These are phyloP conservation scores for Orientallactaga sibirica DNA, from an alignment of 2,797 vertebrate genomes.

Conservation along the genomic window DNA sequence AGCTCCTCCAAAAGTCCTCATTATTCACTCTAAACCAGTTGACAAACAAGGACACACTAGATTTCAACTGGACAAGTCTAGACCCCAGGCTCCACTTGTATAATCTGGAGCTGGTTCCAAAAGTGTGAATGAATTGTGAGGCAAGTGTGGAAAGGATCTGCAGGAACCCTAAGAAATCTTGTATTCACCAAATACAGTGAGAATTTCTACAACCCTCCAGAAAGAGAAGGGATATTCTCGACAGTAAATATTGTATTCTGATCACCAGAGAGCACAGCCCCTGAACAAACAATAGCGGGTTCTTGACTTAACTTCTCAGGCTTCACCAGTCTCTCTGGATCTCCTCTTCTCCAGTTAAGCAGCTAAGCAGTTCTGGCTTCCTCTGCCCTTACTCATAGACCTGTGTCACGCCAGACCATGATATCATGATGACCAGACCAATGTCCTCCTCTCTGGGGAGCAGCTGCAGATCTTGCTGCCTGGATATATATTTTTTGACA, in stretches of 20 bases:
- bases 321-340: neutral
- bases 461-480: neutral
- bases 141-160: neutral
- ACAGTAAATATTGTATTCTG: neutral
- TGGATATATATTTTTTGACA: no score
- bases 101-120: neutral
- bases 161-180: neutral
- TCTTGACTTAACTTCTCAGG: neutral
- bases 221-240: neutral
- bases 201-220: neutral
- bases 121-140: neutral
- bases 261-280: neutral
- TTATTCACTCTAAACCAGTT: neutral
- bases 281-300: neutral
- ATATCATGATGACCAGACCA: neutral
- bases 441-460: fast-evolving
- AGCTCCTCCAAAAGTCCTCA: neutral
- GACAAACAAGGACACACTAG: neutral
- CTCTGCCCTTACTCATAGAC: neutral
- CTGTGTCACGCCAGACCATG: neutral
- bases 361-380: neutral
- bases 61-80: neutral
- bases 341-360: neutral
- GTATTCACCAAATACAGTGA: neutral
- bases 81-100: neutral